Percentiles rank a stretch among this genome's conserved stretches.
Evolutionary conservation across 1,140 invertebrate species (phyloP).

Genomic region (Palaemon carinicauda): DNA sequence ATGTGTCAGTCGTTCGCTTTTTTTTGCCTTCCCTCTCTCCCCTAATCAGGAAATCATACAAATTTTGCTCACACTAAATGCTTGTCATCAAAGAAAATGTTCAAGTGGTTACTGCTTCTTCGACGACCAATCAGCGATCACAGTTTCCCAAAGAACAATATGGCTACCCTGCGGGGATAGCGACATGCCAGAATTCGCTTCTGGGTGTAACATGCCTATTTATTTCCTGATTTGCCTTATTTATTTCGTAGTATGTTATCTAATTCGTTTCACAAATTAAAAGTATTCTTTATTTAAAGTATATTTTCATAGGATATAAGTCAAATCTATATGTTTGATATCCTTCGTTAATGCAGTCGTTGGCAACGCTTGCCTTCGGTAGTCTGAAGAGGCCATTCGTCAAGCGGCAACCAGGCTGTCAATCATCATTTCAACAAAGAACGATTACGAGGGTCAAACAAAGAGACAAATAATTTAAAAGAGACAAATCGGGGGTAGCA

Average conservation of each 20-base stretch:
- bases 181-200: background rate
- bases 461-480: conserved; percentile 56
- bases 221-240: no score
- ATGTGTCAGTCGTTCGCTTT: background rate
- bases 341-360: no score
- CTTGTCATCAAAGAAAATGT: conserved; percentile 36
- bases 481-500: conserved; percentile 54
- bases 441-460: conserved; percentile 49
- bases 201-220: background rate
- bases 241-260: no score
- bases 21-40: background rate
- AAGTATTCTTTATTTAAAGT: no score
- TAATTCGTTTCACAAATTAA: no score
- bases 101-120: conserved; percentile 40
- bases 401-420: conserved; percentile 33
- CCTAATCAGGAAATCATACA: background rate
- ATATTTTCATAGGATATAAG: no score
- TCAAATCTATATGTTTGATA: no score
- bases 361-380: no score
- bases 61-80: conserved; percentile 7
- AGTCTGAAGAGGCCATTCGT: background rate
- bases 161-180: conserved; percentile 26
- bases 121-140: conserved; percentile 37
- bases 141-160: conserved; percentile 39
- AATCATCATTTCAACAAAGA: conserved; percentile 44